phyloP scores from a whole-genome alignment of 1,140 invertebrate species.

The Drosophila parabipectinata region DNA sequence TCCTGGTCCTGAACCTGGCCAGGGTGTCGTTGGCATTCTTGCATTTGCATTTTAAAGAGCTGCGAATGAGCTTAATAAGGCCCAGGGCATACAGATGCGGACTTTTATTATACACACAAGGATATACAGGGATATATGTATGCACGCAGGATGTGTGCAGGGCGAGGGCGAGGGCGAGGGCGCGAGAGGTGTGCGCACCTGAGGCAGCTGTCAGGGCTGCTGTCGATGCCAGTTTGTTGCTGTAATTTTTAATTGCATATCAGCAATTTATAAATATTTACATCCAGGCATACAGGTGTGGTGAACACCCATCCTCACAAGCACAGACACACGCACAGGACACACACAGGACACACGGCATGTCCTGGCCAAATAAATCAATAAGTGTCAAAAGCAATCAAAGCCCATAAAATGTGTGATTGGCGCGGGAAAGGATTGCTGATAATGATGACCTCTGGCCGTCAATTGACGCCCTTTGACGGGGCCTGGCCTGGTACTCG shows the following conservation, averaged over 20 bases:
- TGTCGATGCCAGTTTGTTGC: conserved; percentile 26
- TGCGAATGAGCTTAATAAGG: conserved; percentile 15
- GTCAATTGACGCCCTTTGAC: conserved; percentile 13
- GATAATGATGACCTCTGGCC: conserved; percentile 42
- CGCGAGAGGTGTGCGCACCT: conserved; percentile 16
- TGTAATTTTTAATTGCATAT: conserved; percentile 75
- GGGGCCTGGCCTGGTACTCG: neutral
- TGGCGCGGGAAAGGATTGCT: conserved; percentile 4
- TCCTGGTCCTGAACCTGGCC: too few relatives aligned
- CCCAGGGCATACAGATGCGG: neutral
- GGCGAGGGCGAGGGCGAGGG: neutral
- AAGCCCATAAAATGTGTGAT: conserved; percentile 58
- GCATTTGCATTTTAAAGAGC: conserved; percentile 42
- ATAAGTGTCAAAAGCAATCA: conserved; percentile 77
- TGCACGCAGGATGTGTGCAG: neutral
- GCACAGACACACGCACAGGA: neutral
- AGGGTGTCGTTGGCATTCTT: neutral
- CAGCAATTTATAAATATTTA: conserved; percentile 71
- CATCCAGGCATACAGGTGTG: conserved; percentile 19
- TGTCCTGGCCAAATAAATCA: conserved; percentile 57
- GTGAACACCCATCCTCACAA: too few relatives aligned
- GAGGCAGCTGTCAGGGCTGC: conserved; percentile 53
- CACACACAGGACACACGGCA: neutral
- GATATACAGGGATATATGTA: neutral
- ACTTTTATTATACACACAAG: conserved; percentile 4